A percentile compares a stretch with the other conserved stretches of the same genome.
Evolutionary conservation across 2,888 invertebrate species (phyloP).

Genomic region (Synergus laeviventris): DNA sequence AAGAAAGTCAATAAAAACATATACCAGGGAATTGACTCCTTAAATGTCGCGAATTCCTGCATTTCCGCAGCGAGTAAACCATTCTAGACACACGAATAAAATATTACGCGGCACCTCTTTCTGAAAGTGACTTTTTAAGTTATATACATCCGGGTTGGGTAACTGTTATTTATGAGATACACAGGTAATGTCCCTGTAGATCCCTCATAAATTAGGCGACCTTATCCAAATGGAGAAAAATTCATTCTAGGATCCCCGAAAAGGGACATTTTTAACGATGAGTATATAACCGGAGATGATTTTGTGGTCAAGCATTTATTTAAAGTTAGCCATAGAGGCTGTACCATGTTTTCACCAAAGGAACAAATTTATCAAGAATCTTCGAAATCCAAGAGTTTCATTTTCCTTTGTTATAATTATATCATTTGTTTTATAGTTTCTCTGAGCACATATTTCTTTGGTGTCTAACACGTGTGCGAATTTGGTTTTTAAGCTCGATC

Average conservation of each 20-base stretch:
- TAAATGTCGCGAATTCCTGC: constrained; percentile 27
- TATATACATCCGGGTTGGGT: constrained; percentile 34
- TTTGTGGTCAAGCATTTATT: neutral
- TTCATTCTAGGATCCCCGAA: neutral
- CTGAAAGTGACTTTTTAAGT: constrained; percentile 31
- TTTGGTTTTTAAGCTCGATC: too few species aligned
- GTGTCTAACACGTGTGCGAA: too few species aligned
- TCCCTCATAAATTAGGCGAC: constrained; percentile 31
- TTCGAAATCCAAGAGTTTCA: neutral
- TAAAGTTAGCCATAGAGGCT: neutral
- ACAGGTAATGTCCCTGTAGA: constrained; percentile 35
- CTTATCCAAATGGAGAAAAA: constrained; percentile 34
- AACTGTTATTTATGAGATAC: constrained; percentile 37
- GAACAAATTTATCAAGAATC: neutral
- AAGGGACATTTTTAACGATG: neutral
- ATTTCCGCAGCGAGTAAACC: constrained; percentile 37
- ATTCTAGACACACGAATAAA: constrained; percentile 31
- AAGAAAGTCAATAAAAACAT: constrained; percentile 18
- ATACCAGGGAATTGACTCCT: constrained; percentile 28
- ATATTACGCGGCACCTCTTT: constrained; percentile 35
- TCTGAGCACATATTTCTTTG: too few species aligned
- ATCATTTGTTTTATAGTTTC: too few species aligned
- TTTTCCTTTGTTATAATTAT: too few species aligned
- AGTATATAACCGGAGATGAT: neutral
- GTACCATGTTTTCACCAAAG: too few species aligned